These are phyloP conservation scores for Ctenopoma multispine DNA, from an alignment of 2,797 vertebrate species.

Conservation along the genomic window DNA sequence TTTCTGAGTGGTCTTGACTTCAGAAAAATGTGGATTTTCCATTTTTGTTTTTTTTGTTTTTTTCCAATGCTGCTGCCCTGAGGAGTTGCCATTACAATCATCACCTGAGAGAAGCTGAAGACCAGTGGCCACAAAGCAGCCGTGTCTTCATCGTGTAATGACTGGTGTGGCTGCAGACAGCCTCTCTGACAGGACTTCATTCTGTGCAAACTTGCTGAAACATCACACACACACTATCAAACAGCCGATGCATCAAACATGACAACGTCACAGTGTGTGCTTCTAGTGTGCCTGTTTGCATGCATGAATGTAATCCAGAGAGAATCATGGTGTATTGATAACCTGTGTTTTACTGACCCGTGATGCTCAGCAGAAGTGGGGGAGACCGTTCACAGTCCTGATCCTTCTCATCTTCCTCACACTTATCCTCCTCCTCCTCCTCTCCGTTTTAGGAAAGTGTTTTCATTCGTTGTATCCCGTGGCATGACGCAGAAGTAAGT, in stretches of 20 bases:
- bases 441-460: slow-evolving; percentile 79
- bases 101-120: slow-evolving; percentile 21
- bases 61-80: background rate
- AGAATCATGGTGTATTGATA: slow-evolving; percentile 34
- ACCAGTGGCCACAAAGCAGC: slow-evolving; percentile 13
- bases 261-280: slow-evolving; percentile 32
- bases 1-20: slow-evolving; percentile 22
- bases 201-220: slow-evolving; percentile 43
- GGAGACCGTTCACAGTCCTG: slow-evolving; percentile 27
- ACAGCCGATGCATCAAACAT: slow-evolving; percentile 24
- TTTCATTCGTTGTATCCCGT: slow-evolving; percentile 81
- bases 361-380: slow-evolving; percentile 56
- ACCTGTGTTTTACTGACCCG: slow-evolving; percentile 35
- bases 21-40: slow-evolving; percentile 7
- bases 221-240: slow-evolving; percentile 28
- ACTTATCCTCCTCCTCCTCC: slow-evolving; percentile 73
- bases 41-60: background rate
- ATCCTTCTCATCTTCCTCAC: slow-evolving; percentile 25
- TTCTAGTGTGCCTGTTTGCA: background rate
- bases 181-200: slow-evolving; percentile 35
- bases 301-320: slow-evolving; percentile 57
- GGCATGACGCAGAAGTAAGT: slow-evolving; percentile 84
- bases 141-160: slow-evolving; percentile 3
- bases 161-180: slow-evolving; percentile 17
- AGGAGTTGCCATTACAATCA: slow-evolving; percentile 33